Evolutionary conservation across 2,797 vertebrate genomes (phyloP).

Genomic region (Gallinago solitaria): DNA sequence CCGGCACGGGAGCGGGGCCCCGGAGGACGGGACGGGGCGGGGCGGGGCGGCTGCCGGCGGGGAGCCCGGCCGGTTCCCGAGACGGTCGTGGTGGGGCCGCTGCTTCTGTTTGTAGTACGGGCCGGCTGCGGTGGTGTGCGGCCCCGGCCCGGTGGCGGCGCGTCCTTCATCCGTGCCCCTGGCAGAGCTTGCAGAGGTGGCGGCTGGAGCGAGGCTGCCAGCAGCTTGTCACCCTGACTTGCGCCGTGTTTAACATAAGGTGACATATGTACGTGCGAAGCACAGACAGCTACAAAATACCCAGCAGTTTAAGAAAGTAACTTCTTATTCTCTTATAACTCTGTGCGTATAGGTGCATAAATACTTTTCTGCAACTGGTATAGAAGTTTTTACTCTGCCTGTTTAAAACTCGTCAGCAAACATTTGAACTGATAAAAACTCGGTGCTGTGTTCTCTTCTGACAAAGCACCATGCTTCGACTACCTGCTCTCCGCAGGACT

Average conservation of each 20-base stretch:
- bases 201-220: background rate
- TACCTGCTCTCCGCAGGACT: conserved; percentile 76
- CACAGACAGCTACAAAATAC: rapidly evolving
- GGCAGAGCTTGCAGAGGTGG: background rate
- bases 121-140: rapidly evolving
- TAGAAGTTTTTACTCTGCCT: background rate
- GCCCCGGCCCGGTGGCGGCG: rapidly evolving
- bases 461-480: conserved; percentile 83
- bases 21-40: background rate
- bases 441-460: background rate
- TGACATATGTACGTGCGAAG: rapidly evolving
- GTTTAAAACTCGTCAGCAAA: background rate
- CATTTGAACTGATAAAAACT: background rate
- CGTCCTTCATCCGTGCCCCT: background rate
- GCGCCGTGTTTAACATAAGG: background rate
- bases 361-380: rapidly evolving
- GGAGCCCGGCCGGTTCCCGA: background rate
- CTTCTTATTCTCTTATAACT: rapidly evolving
- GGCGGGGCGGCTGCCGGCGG: background rate
- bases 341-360: rapidly evolving
- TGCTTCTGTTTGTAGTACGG: rapidly evolving
- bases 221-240: rapidly evolving
- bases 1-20: background rate
- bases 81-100: rapidly evolving
- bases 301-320: background rate